Conservation (phyloP, 2,113 vertebrate genomes). For the Ameiurus melas region DNA sequence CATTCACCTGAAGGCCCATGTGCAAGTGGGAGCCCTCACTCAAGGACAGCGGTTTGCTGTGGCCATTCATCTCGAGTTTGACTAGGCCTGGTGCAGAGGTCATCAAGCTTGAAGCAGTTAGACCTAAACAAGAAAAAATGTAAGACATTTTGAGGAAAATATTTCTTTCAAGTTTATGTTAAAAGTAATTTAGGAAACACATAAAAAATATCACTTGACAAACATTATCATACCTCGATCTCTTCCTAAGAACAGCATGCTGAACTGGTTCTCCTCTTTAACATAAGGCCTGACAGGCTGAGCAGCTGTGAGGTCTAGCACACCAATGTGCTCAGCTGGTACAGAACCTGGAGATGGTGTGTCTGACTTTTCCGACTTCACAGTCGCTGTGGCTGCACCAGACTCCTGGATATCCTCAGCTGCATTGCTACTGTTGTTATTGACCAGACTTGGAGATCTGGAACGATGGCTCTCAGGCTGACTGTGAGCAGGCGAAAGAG, state of each 20-base stretch:
- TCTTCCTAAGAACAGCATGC: conserved; percentile 94
- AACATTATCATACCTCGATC: conserved; percentile 87
- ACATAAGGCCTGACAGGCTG: conserved; percentile 81
- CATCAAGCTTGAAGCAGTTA: conserved; percentile 86
- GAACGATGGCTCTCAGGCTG: conserved; percentile 86
- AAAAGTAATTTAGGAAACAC: not conserved
- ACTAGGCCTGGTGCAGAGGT: conserved; percentile 88
- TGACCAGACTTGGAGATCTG: conserved; percentile 83
- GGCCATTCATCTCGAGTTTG: conserved; percentile 98
- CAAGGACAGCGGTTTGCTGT: conserved; percentile 85
- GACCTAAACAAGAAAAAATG: conserved; percentile 73
- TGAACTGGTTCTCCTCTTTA: conserved; percentile 96
- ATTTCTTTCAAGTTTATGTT: not conserved
- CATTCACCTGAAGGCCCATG: conserved; percentile 84
- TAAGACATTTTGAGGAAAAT: not conserved
- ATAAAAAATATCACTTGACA: not conserved
- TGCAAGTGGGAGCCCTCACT: conserved; percentile 85
- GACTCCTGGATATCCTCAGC: conserved; percentile 82
- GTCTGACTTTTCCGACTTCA: conserved; percentile 95
- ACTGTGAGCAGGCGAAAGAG: conserved; percentile 87
- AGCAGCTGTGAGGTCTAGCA: conserved; percentile 93
- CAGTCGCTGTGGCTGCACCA: conserved; percentile 68
- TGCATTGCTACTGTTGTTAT: conserved; percentile 63
- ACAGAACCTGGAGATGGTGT: conserved; percentile 79
- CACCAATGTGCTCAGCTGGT: conserved; percentile 82